Conservation (phyloP, 2,797 vertebrate genomes). For the Paramormyrops hopkinsi region DNA sequence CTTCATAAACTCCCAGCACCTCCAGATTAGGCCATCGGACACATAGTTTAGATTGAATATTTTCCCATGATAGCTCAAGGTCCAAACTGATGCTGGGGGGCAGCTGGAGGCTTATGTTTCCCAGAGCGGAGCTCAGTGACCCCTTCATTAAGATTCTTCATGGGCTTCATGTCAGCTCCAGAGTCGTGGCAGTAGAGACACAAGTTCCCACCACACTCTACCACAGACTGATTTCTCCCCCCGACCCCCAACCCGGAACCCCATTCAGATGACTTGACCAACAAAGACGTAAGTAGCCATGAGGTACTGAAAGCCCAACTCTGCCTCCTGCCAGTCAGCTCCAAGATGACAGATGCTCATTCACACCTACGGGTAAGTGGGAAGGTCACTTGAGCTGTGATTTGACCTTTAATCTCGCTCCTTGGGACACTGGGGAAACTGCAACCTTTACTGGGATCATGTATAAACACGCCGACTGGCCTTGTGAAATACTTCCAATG, state of each 20-base stretch:
- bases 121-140: constrained; percentile 34
- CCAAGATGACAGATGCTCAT: constrained; percentile 46
- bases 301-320: constrained; percentile 47
- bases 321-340: constrained; percentile 33
- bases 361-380: constrained; percentile 47
- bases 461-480: background rate
- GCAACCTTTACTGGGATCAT: background rate
- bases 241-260: background rate
- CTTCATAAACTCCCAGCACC: background rate
- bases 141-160: constrained; percentile 23
- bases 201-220: constrained; percentile 3
- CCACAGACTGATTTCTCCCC: constrained; percentile 18
- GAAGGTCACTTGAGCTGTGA: background rate
- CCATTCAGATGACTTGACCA: constrained; percentile 51
- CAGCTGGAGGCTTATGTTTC: constrained; percentile 16
- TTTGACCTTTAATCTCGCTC: background rate
- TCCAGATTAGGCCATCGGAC: background rate
- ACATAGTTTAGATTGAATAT: constrained; percentile 17
- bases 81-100: constrained; percentile 25
- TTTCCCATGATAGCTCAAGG: constrained; percentile 34
- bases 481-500: background rate
- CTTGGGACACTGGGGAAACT: background rate
- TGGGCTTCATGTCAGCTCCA: background rate
- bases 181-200: background rate
- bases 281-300: constrained; percentile 40